Conservation (phyloP, 2,888 invertebrate genomes). For the Hirtodrosophila trivittata region DNA sequence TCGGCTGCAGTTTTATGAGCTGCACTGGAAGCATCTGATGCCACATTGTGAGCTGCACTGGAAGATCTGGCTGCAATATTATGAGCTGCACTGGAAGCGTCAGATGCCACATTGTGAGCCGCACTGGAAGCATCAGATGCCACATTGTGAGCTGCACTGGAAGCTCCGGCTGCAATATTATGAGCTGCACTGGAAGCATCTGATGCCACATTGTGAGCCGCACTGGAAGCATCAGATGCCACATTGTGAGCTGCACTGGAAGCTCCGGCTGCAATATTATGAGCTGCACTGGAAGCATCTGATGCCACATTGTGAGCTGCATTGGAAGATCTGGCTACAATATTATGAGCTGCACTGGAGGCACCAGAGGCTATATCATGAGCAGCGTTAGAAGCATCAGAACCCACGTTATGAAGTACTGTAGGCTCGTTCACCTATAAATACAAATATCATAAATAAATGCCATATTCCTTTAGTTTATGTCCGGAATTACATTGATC, state of each 20-base stretch:
- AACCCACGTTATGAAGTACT: neutral
- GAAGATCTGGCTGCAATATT: constrained; percentile 1
- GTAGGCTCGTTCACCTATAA: neutral
- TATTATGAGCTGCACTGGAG: neutral
- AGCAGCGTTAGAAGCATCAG: neutral
- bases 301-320: constrained; percentile 5
- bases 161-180: constrained; percentile 4
- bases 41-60: neutral
- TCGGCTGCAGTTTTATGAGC: neutral
- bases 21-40: constrained; percentile 3
- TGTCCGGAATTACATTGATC: too few relatives aligned
- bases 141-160: neutral
- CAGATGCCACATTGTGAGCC: neutral
- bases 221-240: neutral
- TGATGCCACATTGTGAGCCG: neutral
- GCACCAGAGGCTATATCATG: neutral
- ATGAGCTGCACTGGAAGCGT: constrained; percentile 3
- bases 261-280: neutral
- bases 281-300: neutral
- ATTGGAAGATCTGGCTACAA: constrained; percentile 1
- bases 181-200: constrained; percentile 1
- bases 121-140: constrained; percentile 5
- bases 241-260: constrained; percentile 1
- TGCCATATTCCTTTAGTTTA: too few relatives aligned
- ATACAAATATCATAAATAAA: too few relatives aligned